phyloP scores from a whole-genome alignment of 1,140 invertebrate genomes.

The Diplogasteroides magnus region DNA sequence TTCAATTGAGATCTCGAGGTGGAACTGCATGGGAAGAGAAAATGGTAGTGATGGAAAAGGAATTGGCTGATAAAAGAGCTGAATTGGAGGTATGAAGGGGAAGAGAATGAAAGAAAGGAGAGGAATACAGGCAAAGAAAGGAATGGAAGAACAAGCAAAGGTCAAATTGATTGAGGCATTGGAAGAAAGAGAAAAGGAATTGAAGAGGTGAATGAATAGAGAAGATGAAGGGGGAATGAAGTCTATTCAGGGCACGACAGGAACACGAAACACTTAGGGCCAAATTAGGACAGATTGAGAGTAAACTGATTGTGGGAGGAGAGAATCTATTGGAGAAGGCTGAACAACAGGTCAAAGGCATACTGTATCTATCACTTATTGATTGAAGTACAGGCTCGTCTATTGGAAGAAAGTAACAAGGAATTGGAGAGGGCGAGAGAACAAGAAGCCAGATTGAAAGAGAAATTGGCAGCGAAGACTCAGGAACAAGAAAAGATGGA shows the following conservation, averaged over 20 bases:
- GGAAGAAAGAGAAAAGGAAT: slow-evolving; percentile 38
- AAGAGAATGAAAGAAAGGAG: slow-evolving; percentile 30
- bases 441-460: slow-evolving; percentile 67
- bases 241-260: slow-evolving; percentile 56
- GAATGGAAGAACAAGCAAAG: neutral
- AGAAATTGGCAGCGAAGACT: slow-evolving; percentile 66
- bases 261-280: slow-evolving; percentile 68
- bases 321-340: slow-evolving; percentile 97
- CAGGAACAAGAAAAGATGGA: slow-evolving; percentile 76
- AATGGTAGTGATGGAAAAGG: neutral
- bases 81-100: slow-evolving; percentile 35
- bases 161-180: slow-evolving; percentile 2
- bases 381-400: neutral
- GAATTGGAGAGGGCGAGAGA: slow-evolving; percentile 78
- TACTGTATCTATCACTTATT: too few species aligned
- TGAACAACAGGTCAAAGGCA: slow-evolving; percentile 75
- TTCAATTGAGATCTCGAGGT: neutral
- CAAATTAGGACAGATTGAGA: slow-evolving; percentile 82
- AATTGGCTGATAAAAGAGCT: slow-evolving; percentile 6
- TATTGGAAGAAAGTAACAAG: slow-evolving; percentile 36
- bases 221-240: slow-evolving; percentile 33
- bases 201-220: slow-evolving; percentile 37
- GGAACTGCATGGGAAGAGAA: slow-evolving; percentile 28
- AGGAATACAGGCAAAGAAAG: slow-evolving; percentile 12
- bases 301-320: slow-evolving; percentile 91